phyloP scores from a whole-genome alignment of 2,113 vertebrate species.

The Clarias batrachus region DNA sequence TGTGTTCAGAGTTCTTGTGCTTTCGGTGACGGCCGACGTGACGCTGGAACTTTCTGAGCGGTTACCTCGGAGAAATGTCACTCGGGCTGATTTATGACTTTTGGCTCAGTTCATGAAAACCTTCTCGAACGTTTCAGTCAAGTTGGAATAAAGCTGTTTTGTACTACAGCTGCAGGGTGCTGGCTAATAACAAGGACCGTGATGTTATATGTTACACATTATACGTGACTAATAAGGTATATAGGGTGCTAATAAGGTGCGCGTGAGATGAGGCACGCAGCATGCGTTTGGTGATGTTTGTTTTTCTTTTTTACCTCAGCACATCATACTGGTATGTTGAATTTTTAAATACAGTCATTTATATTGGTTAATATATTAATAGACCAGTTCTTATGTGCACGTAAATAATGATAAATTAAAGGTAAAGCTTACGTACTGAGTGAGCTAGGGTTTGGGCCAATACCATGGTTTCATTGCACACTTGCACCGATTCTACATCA shows the following conservation, averaged over 20 bases:
- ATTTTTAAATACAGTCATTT: background rate
- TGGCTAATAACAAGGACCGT: background rate
- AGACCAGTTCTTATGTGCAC: background rate
- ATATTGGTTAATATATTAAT: background rate
- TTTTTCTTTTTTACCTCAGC: background rate
- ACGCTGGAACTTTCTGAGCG: slow-evolving; percentile 13
- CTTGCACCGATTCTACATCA: background rate
- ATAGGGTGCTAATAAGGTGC: background rate
- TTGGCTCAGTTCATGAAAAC: background rate
- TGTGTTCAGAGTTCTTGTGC: background rate
- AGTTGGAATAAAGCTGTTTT: slow-evolving; percentile 19
- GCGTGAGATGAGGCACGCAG: background rate
- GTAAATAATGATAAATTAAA: background rate
- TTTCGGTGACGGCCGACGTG: slow-evolving; percentile 2
- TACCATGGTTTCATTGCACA: background rate
- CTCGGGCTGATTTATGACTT: slow-evolving; percentile 19
- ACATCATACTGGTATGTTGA: too few species aligned
- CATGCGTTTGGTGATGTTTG: background rate
- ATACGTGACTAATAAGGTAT: too few species aligned
- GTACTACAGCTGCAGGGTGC: background rate
- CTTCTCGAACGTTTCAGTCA: background rate
- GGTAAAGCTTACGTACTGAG: background rate
- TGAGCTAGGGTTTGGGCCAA: background rate
- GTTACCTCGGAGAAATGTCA: slow-evolving; percentile 20
- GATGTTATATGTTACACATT: background rate